Conservation (phyloP, 2,113 vertebrate species). For the Manacus vitellinus region DNA sequence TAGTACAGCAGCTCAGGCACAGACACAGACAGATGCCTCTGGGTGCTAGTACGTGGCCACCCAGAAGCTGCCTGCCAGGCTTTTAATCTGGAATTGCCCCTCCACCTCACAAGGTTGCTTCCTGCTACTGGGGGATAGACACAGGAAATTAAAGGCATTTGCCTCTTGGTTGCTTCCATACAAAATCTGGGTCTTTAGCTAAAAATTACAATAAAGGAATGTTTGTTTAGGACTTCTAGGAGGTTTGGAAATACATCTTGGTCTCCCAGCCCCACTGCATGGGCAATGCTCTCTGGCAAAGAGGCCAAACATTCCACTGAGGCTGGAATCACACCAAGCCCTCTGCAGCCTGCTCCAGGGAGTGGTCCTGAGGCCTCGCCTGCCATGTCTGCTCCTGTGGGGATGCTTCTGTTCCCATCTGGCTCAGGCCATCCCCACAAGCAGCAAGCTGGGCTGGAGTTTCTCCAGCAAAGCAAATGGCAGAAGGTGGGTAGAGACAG, state of each 20-base stretch:
- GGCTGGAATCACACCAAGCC: not conserved
- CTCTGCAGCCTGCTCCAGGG: not conserved
- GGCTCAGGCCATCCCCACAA: not conserved
- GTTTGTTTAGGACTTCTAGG: not conserved
- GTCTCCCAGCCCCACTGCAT: fast-evolving
- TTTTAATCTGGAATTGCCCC: not conserved
- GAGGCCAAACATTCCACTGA: not conserved
- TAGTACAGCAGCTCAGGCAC: fast-evolving
- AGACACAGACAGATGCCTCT: not conserved
- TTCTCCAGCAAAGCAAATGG: not conserved
- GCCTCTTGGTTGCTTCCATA: not conserved
- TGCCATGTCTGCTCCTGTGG: not conserved
- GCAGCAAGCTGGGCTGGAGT: not conserved
- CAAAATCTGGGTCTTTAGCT: not conserved
- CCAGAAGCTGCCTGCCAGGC: not conserved
- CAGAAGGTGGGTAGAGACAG: not conserved
- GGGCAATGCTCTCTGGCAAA: not conserved
- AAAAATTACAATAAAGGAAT: not conserved
- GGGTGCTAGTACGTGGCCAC: fast-evolving
- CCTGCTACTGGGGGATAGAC: not conserved
- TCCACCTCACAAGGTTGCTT: not conserved
- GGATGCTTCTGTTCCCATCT: not conserved
- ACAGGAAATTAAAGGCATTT: not conserved
- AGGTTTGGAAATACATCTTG: not conserved
- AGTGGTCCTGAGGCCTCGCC: fast-evolving